phyloP scores from a whole-genome alignment of 2,113 vertebrate genomes.

The Hymenochirus boettgeri region DNA sequence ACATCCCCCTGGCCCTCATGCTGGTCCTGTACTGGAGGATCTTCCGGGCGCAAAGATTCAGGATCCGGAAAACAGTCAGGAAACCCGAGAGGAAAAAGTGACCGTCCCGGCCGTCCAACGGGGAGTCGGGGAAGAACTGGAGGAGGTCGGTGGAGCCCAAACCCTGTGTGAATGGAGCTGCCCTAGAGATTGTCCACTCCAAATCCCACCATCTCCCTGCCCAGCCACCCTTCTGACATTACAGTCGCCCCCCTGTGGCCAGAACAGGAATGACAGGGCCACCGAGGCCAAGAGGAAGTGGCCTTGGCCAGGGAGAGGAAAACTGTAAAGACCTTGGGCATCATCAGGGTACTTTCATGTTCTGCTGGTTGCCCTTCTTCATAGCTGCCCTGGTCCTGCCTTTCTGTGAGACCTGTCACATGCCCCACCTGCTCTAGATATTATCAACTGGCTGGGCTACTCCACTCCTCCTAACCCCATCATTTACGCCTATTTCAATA shows the following conservation, averaged over 20 bases:
- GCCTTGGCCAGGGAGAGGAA: constrained; percentile 89
- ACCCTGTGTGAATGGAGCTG: constrained; percentile 73
- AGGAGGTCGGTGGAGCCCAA: constrained; percentile 63
- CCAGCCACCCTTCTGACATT: constrained; percentile 57
- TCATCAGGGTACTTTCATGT: constrained; percentile 97
- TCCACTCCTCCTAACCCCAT: constrained; percentile 96
- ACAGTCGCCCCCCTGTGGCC: constrained; percentile 57
- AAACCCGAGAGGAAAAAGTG: constrained; percentile 74
- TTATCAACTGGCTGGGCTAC: constrained; percentile 97
- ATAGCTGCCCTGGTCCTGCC: constrained; percentile 91
- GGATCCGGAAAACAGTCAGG: constrained; percentile 88
- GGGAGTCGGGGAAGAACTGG: constrained; percentile 67
- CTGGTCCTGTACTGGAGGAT: constrained; percentile 92
- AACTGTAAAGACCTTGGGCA: constrained; percentile 93
- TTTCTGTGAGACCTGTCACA: constrained; percentile 86
- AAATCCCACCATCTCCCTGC: constrained; percentile 81
- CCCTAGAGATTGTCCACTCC: constrained; percentile 75
- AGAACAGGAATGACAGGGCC: constrained; percentile 73
- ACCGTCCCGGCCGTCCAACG: constrained; percentile 71
- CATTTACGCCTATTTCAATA: constrained; percentile 98
- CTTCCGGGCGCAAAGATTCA: constrained; percentile 89
- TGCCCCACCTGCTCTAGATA: constrained; percentile 81
- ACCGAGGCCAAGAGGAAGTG: constrained; percentile 78
- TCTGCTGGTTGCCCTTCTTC: constrained; percentile 97
- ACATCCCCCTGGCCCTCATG: constrained; percentile 93